Base-by-base conservation (phyloP, 2,113 vertebrate genomes). In the Mobula birostris region DNA sequence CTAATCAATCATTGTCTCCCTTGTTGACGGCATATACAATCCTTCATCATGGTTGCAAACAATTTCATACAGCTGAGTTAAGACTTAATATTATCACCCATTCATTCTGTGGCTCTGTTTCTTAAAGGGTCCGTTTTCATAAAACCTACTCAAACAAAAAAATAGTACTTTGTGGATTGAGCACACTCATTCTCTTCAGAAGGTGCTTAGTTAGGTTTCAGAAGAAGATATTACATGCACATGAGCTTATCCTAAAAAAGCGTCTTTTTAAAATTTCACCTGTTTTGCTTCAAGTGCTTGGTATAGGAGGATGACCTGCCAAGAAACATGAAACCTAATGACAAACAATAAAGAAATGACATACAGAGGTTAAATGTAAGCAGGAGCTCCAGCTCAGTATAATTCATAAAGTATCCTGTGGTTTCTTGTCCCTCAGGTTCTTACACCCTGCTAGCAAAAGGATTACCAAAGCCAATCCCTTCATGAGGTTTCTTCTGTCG, bases 371-470 rank as follows among this genome's bases (percentile, higher is more conserved):
- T 93, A 93, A 93, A 56, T 93, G 91, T 74, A 74, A 74, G 91
- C 68, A 93, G 19, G 91, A 56, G 70, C 21, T 93, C 68, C 19
- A 6, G 0, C 14, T 32, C 61, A 74, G 29, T 14, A 63, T 93
- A 94, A 63, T 32, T 77, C 1, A 63, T 92, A 95, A 63, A 58
- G 94, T 87, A 1, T 5, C 94, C 93, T 70, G 94, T 94, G 95
- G 12, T 27, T 36, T 36, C 83, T 40, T 95, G 61, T 24, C 83
- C 88, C 79, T 94, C 0, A 0, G 12, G 95, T 87, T 91, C 15
- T 85, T 94, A 90, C 94, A 32, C 29, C 87, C 40, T 94, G 94
- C 85, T 66, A 88, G 48, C 95, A 95, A 87, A 74, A 36, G 70
- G 91, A 40, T 17, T 88, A 90, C 94, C 94, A 94, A 15, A 94